Evolutionary conservation across 2,888 invertebrate species (phyloP).

Genomic region (Tineola bisselliella): DNA sequence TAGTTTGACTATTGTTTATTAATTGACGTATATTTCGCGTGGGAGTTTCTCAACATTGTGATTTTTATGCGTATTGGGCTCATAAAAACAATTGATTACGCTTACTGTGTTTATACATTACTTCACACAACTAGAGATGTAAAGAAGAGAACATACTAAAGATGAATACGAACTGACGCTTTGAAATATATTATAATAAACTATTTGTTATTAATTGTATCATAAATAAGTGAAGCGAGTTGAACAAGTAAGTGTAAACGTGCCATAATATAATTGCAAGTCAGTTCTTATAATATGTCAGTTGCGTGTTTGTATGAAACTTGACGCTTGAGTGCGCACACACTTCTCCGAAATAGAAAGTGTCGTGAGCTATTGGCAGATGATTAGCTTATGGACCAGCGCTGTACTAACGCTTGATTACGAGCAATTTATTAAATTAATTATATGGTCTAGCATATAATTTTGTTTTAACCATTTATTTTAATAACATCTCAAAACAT

Average conservation of each 20-base stretch:
- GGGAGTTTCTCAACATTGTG: constrained; percentile 10
- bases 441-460: no score
- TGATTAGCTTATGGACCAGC: neutral
- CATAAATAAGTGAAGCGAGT: no score
- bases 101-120: neutral
- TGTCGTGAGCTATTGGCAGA: constrained; percentile 4
- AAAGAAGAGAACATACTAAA: no score
- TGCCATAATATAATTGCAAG: neutral
- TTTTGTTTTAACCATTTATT: no score
- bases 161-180: no score
- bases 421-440: no score
- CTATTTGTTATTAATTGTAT: no score
- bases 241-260: neutral
- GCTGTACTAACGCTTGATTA: neutral
- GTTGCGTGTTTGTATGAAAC: neutral
- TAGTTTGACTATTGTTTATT: constrained; percentile 28
- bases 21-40: constrained; percentile 18
- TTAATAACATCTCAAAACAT: no score
- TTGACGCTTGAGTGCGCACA: neutral
- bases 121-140: no score
- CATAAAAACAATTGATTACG: neutral
- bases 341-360: constrained; percentile 13
- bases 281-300: neutral
- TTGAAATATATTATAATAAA: no score
- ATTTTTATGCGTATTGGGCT: neutral